These are phyloP conservation scores for Stegodyphus mimosarum DNA, from an alignment of 1,140 invertebrate genomes.

Conservation along the genomic window DNA sequence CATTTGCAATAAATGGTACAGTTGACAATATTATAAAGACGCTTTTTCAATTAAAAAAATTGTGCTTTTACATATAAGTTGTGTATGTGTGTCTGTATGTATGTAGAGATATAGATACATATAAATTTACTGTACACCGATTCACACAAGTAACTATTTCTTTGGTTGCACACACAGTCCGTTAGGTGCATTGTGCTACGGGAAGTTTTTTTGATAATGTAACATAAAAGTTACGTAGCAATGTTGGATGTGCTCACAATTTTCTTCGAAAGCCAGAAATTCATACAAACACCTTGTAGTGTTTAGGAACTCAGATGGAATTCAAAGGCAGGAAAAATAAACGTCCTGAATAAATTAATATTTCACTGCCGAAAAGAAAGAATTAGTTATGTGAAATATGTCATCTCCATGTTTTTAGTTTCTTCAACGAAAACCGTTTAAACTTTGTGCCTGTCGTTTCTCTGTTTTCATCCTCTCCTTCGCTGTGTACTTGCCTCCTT, in stretches of 20 bases:
- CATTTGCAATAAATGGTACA: no score
- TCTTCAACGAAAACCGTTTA: slow-evolving; percentile 46
- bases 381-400: not conserved
- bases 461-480: slow-evolving; percentile 48
- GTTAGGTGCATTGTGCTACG: not conserved
- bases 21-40: no score
- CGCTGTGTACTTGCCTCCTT: slow-evolving; percentile 44
- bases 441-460: slow-evolving; percentile 46
- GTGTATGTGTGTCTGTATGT: no score
- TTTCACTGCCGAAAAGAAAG: no score
- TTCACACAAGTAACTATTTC: not conserved
- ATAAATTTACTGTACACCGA: not conserved
- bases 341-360: no score
- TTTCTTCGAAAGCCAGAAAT: no score
- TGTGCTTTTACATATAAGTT: not conserved
- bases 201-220: not conserved
- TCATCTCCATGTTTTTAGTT: slow-evolving; percentile 59
- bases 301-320: no score
- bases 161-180: not conserved
- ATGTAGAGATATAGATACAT: not conserved
- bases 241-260: not conserved
- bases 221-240: not conserved
- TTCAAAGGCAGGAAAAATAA: no score
- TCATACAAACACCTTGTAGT: no score
- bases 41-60: not conserved